Conservation (phyloP, 2,888 invertebrate genomes). For the Monoplex corrugatus region DNA sequence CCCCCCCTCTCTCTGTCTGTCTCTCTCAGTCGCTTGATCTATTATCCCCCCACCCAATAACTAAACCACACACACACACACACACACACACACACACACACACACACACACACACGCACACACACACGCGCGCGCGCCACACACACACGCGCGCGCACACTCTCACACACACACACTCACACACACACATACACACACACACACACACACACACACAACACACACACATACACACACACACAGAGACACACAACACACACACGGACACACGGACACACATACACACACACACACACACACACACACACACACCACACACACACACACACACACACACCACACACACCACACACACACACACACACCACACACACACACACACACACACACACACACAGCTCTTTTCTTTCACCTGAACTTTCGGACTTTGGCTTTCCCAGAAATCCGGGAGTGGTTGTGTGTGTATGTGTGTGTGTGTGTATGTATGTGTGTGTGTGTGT, state of each 20-base stretch:
- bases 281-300: not conserved
- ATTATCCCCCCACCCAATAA: too few relatives aligned
- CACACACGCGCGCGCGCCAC: not conserved
- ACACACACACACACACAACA: not conserved
- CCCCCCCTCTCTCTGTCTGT: not conserved
- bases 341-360: not conserved
- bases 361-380: not conserved
- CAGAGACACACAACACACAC: not conserved
- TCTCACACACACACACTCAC: not conserved
- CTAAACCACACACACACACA: not conserved
- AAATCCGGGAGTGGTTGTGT: too few relatives aligned
- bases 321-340: not conserved
- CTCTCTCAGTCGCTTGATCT: not conserved
- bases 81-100: not conserved
- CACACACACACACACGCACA: not conserved
- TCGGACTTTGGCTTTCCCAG: too few relatives aligned
- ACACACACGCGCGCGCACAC: too few relatives aligned
- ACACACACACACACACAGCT: not conserved
- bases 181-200: not conserved
- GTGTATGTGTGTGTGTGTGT: too few relatives aligned
- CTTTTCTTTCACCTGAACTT: too few relatives aligned
- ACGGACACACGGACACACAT: not conserved
- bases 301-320: not conserved
- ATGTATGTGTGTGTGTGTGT: not conserved
- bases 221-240: not conserved